These are phyloP conservation scores for Otus sunia DNA, from an alignment of 2,113 vertebrate genomes.

Conservation along the genomic window DNA sequence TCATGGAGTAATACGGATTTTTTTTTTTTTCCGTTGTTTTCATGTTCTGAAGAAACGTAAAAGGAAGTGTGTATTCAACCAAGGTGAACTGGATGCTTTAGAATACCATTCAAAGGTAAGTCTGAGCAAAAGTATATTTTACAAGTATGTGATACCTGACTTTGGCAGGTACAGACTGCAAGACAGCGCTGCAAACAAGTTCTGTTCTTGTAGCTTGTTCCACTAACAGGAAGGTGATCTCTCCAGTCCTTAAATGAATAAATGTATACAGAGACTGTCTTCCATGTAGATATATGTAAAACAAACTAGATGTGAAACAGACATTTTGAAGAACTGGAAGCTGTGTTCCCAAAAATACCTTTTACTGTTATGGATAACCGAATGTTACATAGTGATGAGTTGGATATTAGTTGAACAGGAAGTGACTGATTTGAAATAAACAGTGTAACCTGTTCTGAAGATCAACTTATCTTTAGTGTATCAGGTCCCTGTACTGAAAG, in stretches of 20 bases:
- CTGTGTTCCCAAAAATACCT: background rate
- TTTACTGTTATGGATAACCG: background rate
- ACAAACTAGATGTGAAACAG: background rate
- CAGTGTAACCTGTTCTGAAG: background rate
- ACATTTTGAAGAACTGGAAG: background rate
- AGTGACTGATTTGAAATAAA: background rate
- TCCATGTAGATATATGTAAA: background rate
- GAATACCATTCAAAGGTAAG: slow-evolving; percentile 86
- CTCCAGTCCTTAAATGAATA: background rate
- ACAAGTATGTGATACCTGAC: background rate
- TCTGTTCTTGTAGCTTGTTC: background rate
- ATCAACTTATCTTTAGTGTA: background rate
- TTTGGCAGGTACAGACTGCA: accelerated
- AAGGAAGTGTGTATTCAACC: slow-evolving; percentile 82
- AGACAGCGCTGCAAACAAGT: background rate
- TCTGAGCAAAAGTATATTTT: background rate
- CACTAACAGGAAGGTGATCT: background rate
- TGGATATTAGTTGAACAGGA: background rate
- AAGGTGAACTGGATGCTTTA: slow-evolving; percentile 86
- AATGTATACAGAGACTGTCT: background rate
- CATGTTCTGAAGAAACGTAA: slow-evolving; percentile 81
- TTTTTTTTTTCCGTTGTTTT: background rate
- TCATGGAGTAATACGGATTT: background rate
- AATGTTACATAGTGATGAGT: background rate
- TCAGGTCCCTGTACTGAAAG: background rate